Conservation (phyloP, 1,140 invertebrate genomes). For the Ectropis grisescens region DNA sequence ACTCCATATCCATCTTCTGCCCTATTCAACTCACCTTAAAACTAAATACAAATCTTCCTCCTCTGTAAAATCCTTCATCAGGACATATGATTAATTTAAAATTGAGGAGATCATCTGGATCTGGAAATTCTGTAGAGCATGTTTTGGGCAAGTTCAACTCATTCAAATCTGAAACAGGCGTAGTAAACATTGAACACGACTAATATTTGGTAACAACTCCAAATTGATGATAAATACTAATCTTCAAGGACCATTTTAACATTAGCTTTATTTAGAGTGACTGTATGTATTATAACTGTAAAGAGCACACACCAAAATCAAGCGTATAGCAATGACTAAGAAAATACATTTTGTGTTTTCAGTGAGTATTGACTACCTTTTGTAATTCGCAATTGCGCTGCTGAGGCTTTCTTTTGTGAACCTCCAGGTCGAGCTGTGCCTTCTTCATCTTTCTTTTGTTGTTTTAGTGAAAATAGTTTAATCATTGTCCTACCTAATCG, state of each 20-base stretch:
- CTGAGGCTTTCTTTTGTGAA: conserved; percentile 92
- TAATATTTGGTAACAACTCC: too few species aligned
- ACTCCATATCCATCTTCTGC: too few species aligned
- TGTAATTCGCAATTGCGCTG: conserved; percentile 95
- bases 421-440: conserved; percentile 79
- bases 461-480: conserved; percentile 97
- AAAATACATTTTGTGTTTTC: too few species aligned
- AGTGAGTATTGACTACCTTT: conserved; percentile 91
- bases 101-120: conserved; percentile 95
- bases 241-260: too few species aligned
- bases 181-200: conserved; percentile 20
- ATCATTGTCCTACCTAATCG: conserved; percentile 81
- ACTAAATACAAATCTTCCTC: conserved; percentile 95
- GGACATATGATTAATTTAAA: conserved; percentile 97
- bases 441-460: conserved; percentile 97
- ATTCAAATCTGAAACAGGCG: conserved; percentile 96
- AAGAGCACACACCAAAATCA: too few species aligned
- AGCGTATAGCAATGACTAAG: too few species aligned
- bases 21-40: conserved; percentile 88
- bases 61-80: conserved; percentile 97
- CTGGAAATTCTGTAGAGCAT: conserved; percentile 95
- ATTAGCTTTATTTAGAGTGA: too few species aligned
- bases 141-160: conserved; percentile 98
- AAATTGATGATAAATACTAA: too few species aligned
- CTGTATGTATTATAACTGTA: too few species aligned